Conservation (phyloP, 2,113 vertebrate species). For the Cryptotis parvus region DNA sequence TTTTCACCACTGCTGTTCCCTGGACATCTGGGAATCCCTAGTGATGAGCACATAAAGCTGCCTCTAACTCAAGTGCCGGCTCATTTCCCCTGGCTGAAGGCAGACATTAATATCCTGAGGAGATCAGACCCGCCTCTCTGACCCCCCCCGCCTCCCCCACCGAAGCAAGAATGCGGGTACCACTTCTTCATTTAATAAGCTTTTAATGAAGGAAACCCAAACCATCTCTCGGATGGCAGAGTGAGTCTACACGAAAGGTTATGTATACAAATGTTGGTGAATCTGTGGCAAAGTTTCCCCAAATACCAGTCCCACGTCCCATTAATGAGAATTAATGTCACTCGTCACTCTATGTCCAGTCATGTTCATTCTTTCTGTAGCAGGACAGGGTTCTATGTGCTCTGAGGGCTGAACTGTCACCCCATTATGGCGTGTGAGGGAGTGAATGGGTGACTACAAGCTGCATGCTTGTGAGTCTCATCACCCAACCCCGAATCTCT, state of each 20-base stretch:
- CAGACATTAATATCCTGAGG: constrained; percentile 90
- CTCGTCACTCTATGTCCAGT: background rate
- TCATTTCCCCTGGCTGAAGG: constrained; percentile 90
- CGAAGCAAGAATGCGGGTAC: constrained; percentile 86
- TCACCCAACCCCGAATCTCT: constrained; percentile 55
- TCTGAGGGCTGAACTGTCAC: constrained; percentile 49
- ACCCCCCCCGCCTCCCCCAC: constrained; percentile 83
- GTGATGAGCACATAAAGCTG: constrained; percentile 88
- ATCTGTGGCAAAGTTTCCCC: constrained; percentile 78
- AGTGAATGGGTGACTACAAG: constrained; percentile 73
- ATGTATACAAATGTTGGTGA: constrained; percentile 85
- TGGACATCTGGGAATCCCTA: constrained; percentile 90
- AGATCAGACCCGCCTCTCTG: constrained; percentile 86
- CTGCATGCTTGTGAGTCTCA: constrained; percentile 48
- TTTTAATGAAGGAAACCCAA: constrained; percentile 89
- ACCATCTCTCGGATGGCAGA: constrained; percentile 79
- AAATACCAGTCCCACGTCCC: constrained; percentile 73
- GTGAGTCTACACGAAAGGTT: constrained; percentile 82
- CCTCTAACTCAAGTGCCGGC: constrained; percentile 86
- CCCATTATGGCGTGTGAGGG: constrained; percentile 50
- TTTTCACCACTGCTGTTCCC: constrained; percentile 84
- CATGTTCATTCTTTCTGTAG: constrained; percentile 68
- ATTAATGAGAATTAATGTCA: constrained; percentile 63
- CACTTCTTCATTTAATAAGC: constrained; percentile 89
- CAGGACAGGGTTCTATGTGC: constrained; percentile 68